These are phyloP conservation scores for Megatriorchis doriae DNA, from an alignment of 2,113 vertebrate species.

Conservation along the genomic window DNA sequence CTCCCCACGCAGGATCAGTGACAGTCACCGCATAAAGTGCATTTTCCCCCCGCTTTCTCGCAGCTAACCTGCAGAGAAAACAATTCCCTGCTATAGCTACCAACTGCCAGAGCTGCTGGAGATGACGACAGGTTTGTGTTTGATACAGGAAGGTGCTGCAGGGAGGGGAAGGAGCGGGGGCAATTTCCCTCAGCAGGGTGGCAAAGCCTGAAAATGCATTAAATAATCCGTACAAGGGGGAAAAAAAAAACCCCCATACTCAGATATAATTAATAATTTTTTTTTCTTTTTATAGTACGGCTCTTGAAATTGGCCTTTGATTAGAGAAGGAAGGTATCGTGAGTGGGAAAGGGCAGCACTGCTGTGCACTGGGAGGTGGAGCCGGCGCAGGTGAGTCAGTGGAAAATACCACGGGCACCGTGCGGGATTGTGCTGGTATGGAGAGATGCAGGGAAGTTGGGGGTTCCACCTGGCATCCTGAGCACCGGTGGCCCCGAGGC, in stretches of 20 bases:
- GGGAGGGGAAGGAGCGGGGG: background rate
- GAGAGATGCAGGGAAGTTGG: background rate
- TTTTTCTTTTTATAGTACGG: background rate
- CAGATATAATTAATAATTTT: background rate
- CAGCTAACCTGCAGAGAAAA: background rate
- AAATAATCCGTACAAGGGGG: rapidly evolving
- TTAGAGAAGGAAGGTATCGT: background rate
- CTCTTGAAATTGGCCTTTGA: background rate
- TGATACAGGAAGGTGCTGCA: background rate
- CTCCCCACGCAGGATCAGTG: rapidly evolving
- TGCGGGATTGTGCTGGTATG: rapidly evolving
- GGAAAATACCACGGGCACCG: background rate
- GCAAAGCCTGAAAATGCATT: background rate
- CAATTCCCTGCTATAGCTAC: background rate
- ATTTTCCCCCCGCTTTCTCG: rapidly evolving
- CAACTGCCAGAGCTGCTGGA: background rate
- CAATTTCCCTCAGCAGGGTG: background rate
- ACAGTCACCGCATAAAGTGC: background rate
- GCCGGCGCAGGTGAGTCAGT: background rate
- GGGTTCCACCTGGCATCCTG: background rate
- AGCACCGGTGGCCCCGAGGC: background rate
- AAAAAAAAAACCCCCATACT: no score
- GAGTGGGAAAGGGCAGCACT: background rate
- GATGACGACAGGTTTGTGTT: background rate
- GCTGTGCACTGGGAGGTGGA: background rate